Evolutionary conservation across 2,113 vertebrate species (phyloP).

Genomic region (Numenius arquata): DNA sequence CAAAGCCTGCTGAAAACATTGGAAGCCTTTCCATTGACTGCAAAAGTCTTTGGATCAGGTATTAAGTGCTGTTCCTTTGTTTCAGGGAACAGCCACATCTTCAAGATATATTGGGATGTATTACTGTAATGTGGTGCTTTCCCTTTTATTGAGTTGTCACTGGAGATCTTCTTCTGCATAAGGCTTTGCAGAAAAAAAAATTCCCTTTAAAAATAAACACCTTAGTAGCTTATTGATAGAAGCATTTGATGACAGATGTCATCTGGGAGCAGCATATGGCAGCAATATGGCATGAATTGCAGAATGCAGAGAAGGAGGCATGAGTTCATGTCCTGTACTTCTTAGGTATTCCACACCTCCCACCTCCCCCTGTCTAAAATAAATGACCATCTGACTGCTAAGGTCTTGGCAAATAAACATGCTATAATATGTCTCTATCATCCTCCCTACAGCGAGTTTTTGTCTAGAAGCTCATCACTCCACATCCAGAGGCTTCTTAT

Average conservation of each 20-base stretch:
- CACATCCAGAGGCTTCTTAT: neutral
- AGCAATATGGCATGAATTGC: conserved; percentile 46
- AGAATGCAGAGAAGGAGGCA: neutral
- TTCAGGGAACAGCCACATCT: neutral
- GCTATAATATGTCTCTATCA: conserved; percentile 7
- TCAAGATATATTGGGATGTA: neutral
- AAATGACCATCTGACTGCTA: conserved; percentile 27
- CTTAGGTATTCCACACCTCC: neutral
- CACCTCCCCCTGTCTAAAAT: neutral
- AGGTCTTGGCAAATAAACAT: conserved; percentile 34
- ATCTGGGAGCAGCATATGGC: conserved; percentile 58
- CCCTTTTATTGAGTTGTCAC: conserved; percentile 22
- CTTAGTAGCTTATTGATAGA: conserved; percentile 44
- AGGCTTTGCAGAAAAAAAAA: neutral
- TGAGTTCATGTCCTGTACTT: conserved; percentile 1
- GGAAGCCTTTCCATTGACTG: conserved; percentile 1
- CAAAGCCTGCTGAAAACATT: conserved; percentile 42
- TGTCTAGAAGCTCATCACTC: conserved; percentile 22
- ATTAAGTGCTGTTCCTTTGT: neutral
- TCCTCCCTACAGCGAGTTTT: conserved; percentile 7
- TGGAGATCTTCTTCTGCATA: conserved; percentile 6
- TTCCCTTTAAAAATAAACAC: conserved; percentile 54
- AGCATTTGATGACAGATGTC: conserved; percentile 56
- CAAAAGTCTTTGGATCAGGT: neutral
- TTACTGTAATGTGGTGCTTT: conserved; percentile 1